phyloP scores from a whole-genome alignment of 2,113 vertebrate species.

The Oenanthe oenanthe region DNA sequence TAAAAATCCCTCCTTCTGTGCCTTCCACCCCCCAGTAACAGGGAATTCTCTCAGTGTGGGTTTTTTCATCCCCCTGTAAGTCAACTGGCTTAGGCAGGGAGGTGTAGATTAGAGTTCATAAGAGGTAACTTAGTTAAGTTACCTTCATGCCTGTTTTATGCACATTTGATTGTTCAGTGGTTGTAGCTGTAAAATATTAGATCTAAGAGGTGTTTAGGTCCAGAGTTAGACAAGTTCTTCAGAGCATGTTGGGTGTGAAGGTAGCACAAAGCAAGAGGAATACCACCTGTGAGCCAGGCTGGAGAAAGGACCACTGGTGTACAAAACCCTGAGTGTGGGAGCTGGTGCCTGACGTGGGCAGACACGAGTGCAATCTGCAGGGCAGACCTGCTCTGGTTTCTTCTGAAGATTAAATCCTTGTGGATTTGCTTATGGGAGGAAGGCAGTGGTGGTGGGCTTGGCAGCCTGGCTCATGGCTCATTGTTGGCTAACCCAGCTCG shows the following conservation, averaged over 20 bases:
- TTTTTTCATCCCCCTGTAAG: not conserved
- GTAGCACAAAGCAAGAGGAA: not conserved
- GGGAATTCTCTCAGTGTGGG: not conserved
- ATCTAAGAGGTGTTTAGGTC: not conserved
- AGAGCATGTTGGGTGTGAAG: not conserved
- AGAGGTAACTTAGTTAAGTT: not conserved
- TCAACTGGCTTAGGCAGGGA: not conserved
- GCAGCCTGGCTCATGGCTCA: not conserved
- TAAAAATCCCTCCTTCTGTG: not conserved
- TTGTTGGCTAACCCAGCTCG: constrained; percentile 9
- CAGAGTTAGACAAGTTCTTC: not conserved
- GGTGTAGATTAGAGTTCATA: not conserved
- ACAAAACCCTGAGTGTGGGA: not conserved
- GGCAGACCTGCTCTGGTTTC: not conserved
- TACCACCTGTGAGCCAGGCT: not conserved
- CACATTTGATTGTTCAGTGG: not conserved
- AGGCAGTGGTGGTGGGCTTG: not conserved
- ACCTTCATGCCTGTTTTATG: not conserved
- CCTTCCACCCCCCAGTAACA: not conserved
- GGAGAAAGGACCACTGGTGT: not conserved
- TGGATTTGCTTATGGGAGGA: not conserved
- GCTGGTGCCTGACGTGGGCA: not conserved
- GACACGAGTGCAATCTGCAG: not conserved
- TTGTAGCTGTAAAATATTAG: not conserved
- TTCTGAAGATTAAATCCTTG: not conserved